phyloP scores from a whole-genome alignment of 2,888 invertebrate genomes.

The Aphidoletes aphidimyza region DNA sequence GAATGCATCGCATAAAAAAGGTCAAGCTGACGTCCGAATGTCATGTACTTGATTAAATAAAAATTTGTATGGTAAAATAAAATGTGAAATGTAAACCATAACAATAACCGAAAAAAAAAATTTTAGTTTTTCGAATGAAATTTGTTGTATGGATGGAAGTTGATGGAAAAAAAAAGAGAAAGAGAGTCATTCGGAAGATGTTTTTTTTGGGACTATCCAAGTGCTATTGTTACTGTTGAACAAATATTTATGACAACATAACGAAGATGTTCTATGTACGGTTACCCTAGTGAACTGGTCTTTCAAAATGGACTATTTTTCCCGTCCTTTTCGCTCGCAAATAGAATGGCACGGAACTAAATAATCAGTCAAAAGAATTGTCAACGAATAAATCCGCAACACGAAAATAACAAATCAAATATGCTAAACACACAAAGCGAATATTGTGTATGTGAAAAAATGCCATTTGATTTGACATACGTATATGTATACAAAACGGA shows the following conservation, averaged over 20 bases:
- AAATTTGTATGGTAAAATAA: conserved; percentile 37
- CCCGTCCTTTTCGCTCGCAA: background rate
- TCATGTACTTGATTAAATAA: conserved; percentile 40
- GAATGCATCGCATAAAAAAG: background rate
- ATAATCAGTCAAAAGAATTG: background rate
- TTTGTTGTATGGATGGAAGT: no score
- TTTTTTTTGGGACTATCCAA: background rate
- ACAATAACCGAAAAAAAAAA: no score
- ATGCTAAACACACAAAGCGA: conserved; percentile 15
- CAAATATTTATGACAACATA: conserved; percentile 18
- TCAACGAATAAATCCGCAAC: background rate
- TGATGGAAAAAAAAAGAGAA: no score
- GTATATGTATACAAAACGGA: background rate
- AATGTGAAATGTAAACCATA: conserved; percentile 18
- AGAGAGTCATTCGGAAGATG: background rate
- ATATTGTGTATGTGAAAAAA: background rate
- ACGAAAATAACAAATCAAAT: conserved; percentile 2
- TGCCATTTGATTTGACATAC: background rate
- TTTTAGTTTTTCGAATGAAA: no score
- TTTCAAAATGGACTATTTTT: background rate
- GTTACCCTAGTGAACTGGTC: background rate
- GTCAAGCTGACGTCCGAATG: conserved; percentile 44
- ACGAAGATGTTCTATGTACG: background rate
- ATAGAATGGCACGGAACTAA: background rate
- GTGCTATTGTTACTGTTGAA: background rate